These are phyloP conservation scores for Charanyca ferruginea DNA, from an alignment of 2,888 invertebrate genomes.

Conservation along the genomic window DNA sequence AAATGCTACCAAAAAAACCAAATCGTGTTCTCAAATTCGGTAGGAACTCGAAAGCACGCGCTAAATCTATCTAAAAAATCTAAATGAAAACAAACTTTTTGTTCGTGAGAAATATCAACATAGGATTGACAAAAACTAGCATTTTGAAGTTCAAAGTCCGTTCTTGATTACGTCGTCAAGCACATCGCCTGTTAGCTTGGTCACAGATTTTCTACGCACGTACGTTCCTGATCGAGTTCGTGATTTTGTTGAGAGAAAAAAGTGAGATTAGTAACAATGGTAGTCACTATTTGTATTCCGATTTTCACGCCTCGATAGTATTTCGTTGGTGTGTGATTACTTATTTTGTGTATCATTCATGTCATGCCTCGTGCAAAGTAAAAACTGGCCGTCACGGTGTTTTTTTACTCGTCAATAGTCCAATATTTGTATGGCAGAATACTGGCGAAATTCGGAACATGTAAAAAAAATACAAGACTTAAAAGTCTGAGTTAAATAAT, in stretches of 20 bases:
- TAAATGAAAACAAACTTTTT: conserved; percentile 70
- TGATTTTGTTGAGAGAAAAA: conserved; percentile 75
- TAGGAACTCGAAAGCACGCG: conserved; percentile 69
- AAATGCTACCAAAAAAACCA: conserved; percentile 46
- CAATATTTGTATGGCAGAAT: conserved; percentile 5
- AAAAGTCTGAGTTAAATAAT: background rate
- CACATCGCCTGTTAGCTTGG: conserved; percentile 76
- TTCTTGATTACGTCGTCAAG: conserved; percentile 77
- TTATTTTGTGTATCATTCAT: conserved; percentile 42
- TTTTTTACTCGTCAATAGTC: background rate
- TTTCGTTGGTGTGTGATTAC: conserved; percentile 39
- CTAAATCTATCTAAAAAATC: conserved; percentile 59
- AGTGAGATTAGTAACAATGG: conserved; percentile 70
- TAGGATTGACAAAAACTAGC: conserved; percentile 70
- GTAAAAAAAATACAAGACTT: background rate
- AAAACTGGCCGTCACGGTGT: conserved; percentile 14
- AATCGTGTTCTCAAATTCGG: conserved; percentile 54
- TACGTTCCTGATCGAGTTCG: conserved; percentile 78
- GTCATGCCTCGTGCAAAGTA: conserved; percentile 33
- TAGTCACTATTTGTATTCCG: conserved; percentile 70
- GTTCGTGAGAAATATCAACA: conserved; percentile 74
- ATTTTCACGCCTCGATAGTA: conserved; percentile 58
- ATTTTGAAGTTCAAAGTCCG: conserved; percentile 69
- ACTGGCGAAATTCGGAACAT: background rate
- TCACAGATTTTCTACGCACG: conserved; percentile 80